Evolutionary conservation across 2,888 invertebrate genomes (phyloP).

Genomic region (Lutraria lutraria): DNA sequence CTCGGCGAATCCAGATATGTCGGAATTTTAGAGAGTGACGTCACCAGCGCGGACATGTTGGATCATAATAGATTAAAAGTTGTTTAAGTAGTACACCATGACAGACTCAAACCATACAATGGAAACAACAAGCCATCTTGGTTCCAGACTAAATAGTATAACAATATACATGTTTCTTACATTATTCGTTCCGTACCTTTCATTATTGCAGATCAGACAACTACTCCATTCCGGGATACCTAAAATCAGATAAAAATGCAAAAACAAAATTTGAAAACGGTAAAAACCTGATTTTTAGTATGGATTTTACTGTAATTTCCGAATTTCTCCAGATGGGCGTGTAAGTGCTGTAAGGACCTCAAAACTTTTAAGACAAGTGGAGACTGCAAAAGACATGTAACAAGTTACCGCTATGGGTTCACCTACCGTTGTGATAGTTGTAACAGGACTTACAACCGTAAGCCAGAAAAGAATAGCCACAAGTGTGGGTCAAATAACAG

Average conservation of each 20-base stretch:
- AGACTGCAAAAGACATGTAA: neutral
- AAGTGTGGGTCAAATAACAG: too few relatives aligned
- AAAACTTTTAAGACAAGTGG: neutral
- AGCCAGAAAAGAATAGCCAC: neutral
- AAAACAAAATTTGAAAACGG: too few relatives aligned
- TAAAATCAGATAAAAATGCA: too few relatives aligned
- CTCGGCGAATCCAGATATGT: too few relatives aligned
- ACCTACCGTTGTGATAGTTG: neutral
- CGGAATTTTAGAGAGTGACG: too few relatives aligned
- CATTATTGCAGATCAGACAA: too few relatives aligned
- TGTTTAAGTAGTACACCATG: slow-evolving; percentile 15
- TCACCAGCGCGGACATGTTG: too few relatives aligned
- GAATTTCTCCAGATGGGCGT: neutral
- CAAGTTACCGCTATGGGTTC: neutral
- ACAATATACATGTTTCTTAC: neutral
- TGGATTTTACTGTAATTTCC: neutral
- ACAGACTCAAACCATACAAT: slow-evolving; percentile 19
- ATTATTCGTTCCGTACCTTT: too few relatives aligned
- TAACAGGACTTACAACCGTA: neutral
- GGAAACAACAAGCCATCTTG: slow-evolving; percentile 12
- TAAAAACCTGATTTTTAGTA: too few relatives aligned
- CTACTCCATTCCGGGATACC: too few relatives aligned
- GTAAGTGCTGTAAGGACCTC: neutral
- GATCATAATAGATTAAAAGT: too few relatives aligned
- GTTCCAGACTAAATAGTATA: neutral